phyloP scores from a whole-genome alignment of 2,888 invertebrate genomes.

The Cremastinae sp. region DNA sequence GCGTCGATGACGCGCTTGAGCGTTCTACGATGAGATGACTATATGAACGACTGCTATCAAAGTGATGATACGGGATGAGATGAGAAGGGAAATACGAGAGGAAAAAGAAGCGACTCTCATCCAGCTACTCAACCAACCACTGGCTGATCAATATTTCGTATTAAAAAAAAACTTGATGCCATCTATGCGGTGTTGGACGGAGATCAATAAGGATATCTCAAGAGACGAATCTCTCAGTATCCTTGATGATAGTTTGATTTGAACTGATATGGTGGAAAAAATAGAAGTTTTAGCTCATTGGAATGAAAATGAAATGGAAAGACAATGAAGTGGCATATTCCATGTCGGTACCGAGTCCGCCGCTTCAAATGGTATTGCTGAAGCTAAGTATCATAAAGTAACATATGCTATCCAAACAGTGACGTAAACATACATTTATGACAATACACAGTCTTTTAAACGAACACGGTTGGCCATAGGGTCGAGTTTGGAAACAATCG shows the following conservation, averaged over 20 bases:
- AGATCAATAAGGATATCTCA: conserved; percentile 40
- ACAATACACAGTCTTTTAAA: conserved; percentile 2
- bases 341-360: too few relatives aligned
- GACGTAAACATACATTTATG: not conserved
- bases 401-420: not conserved
- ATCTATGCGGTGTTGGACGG: conserved; percentile 41
- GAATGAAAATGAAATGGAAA: too few relatives aligned
- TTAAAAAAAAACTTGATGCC: conserved; percentile 59
- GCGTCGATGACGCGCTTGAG: conserved; percentile 60
- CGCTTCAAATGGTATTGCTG: too few relatives aligned
- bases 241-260: conserved; percentile 56
- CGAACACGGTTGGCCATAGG: conserved; percentile 27
- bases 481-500: conserved; percentile 66
- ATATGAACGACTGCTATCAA: conserved; percentile 47
- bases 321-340: too few relatives aligned
- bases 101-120: conserved; percentile 57
- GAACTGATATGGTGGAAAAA: too few relatives aligned
- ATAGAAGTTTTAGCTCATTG: too few relatives aligned
- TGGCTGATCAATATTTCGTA: conserved; percentile 67
- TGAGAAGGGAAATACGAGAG: conserved; percentile 42
- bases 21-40: conserved; percentile 52
- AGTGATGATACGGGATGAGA: conserved; percentile 53
- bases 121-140: conserved; percentile 50
- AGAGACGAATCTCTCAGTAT: conserved; percentile 57
- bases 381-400: too few relatives aligned